Evolutionary conservation across 2,113 vertebrate genomes (phyloP).

Genomic region (Bubalus kerabau): DNA sequence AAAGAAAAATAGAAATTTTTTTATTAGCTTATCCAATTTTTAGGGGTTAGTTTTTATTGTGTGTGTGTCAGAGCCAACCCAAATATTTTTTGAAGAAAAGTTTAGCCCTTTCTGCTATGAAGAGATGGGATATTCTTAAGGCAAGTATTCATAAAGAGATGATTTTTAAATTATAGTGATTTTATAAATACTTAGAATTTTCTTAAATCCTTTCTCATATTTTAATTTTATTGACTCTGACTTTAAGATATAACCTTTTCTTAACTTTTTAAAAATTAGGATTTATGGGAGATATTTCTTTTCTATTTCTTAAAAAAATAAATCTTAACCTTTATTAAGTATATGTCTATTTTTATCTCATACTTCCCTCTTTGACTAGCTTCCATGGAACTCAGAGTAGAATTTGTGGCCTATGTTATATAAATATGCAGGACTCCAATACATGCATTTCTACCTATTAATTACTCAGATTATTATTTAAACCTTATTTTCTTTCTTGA

Average conservation of each 20-base stretch:
- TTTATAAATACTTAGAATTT: neutral
- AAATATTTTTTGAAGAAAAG: conserved; percentile 5
- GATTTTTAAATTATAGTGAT: neutral
- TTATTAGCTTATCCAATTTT: neutral
- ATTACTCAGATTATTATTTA: neutral
- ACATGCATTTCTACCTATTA: neutral
- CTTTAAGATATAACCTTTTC: neutral
- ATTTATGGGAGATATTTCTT: neutral
- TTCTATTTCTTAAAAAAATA: neutral
- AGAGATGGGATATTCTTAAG: neutral
- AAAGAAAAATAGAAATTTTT: neutral
- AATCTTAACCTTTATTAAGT: neutral
- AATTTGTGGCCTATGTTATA: neutral
- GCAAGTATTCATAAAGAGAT: neutral
- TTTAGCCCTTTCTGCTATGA: neutral
- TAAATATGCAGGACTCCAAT: neutral
- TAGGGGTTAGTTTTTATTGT: neutral
- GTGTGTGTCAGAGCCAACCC: neutral
- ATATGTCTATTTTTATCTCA: neutral
- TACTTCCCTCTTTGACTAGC: neutral
- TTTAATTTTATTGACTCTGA: neutral
- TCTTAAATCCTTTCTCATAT: neutral
- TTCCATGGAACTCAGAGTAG: neutral
- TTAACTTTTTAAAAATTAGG: neutral
- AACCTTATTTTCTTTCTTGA: neutral